Evolutionary conservation across 2,888 invertebrate species (phyloP).

Genomic region (Serripes groenlandicus): DNA sequence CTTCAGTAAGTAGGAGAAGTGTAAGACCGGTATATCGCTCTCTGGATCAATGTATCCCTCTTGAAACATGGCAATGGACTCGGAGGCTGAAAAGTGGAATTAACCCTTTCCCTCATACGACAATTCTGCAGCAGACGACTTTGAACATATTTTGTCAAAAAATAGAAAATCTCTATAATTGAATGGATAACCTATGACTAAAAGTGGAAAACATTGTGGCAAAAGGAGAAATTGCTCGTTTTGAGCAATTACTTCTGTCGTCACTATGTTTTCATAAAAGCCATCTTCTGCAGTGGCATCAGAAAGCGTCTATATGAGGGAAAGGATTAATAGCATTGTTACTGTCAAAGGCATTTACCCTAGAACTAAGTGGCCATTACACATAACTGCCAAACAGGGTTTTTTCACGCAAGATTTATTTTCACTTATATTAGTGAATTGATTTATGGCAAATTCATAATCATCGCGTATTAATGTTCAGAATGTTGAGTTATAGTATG

Average conservation of each 20-base stretch:
- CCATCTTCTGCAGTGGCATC: neutral
- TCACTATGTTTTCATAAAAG: neutral
- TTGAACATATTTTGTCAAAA: neutral
- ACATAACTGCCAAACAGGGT: too few species aligned
- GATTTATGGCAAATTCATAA: too few species aligned
- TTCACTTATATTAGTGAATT: too few species aligned
- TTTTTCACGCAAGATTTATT: too few species aligned
- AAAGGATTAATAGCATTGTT: neutral
- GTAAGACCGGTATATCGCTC: slow-evolving; percentile 59
- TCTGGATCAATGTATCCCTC: slow-evolving; percentile 64
- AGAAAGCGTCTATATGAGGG: neutral
- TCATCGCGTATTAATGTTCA: too few species aligned
- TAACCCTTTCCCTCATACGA: neutral
- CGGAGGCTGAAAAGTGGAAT: slow-evolving; percentile 31
- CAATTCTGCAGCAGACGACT: neutral
- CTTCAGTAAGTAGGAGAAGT: slow-evolving; percentile 64
- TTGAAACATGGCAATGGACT: slow-evolving; percentile 54
- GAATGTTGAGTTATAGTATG: too few species aligned
- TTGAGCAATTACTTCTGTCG: neutral
- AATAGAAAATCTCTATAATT: neutral
- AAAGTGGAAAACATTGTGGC: neutral
- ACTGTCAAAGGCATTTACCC: too few species aligned
- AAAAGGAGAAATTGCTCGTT: neutral
- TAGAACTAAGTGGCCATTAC: too few species aligned
- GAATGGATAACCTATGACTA: neutral